A percentile compares a stretch with the other conserved stretches of the same genome.
These are phyloP conservation scores for Lacanobia wlatinum DNA, from an alignment of 2,888 invertebrate species.

Conservation along the genomic window DNA sequence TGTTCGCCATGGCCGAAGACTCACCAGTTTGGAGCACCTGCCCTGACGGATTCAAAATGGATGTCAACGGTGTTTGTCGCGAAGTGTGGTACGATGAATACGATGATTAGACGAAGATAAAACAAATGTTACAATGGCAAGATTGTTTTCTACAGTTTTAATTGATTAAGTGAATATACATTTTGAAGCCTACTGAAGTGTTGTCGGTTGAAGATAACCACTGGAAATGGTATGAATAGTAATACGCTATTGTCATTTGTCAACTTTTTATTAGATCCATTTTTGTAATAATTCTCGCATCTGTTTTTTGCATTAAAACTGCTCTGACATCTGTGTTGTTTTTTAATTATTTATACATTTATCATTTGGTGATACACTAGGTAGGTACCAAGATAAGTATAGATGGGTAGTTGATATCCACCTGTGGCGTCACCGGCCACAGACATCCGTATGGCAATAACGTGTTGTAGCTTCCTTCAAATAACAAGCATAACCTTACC, in stretches of 20 bases:
- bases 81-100: constrained; percentile 82
- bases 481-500: not conserved
- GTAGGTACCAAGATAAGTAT: too few relatives aligned
- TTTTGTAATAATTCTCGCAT: not conserved
- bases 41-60: constrained; percentile 74
- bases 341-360: constrained; percentile 21
- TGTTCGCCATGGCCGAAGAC: constrained; percentile 74
- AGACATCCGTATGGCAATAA: not conserved
- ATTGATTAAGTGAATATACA: not conserved
- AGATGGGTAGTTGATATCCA: not conserved
- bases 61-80: constrained; percentile 77
- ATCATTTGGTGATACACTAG: not conserved
- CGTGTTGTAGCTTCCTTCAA: not conserved
- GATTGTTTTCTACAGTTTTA: not conserved
- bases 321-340: constrained; percentile 6
- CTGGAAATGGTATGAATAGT: not conserved
- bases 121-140: not conserved
- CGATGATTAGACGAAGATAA: constrained; percentile 25
- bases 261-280: not conserved
- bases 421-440: not conserved
- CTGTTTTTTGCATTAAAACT: constrained; percentile 17
- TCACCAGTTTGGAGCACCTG: constrained; percentile 76
- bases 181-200: not conserved
- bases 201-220: not conserved
- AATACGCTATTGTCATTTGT: not conserved